These are phyloP conservation scores for Eospalax fontanierii DNA, from an alignment of 2,797 vertebrate genomes.

Conservation along the genomic window DNA sequence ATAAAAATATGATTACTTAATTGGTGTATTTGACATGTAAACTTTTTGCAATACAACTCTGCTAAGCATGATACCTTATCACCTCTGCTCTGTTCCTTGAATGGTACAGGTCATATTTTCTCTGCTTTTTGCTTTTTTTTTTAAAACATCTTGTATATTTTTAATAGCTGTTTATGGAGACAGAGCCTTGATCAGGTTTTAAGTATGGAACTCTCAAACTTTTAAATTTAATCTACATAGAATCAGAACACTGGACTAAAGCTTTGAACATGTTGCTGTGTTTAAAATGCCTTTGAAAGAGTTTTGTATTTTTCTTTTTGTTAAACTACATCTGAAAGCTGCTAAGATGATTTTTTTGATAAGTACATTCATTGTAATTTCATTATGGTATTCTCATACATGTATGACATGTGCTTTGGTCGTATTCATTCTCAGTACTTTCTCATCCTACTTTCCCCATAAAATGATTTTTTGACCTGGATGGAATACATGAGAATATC, in stretches of 20 bases:
- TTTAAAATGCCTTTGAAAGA: not conserved
- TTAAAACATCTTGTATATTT: not conserved
- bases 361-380: no score
- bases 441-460: no score
- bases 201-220: slow-evolving; percentile 15
- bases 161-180: not conserved
- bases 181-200: not conserved
- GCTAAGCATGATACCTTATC: not conserved
- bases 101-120: slow-evolving; percentile 17
- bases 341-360: no score
- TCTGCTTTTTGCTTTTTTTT: slow-evolving; percentile 39
- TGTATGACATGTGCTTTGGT: no score
- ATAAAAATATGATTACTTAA: no score
- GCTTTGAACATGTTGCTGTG: slow-evolving; percentile 6
- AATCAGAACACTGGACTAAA: not conserved
- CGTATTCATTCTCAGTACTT: no score
- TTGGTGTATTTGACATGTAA: not conserved
- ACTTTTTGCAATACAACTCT: not conserved
- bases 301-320: not conserved
- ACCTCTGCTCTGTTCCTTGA: not conserved
- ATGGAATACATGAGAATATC: no score
- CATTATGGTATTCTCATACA: no score
- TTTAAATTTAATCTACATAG: not conserved
- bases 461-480: no score
- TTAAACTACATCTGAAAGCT: no score